Base-by-base conservation (phyloP, 1,140 invertebrate species). In the Thalassaphorura encarpata region DNA sequence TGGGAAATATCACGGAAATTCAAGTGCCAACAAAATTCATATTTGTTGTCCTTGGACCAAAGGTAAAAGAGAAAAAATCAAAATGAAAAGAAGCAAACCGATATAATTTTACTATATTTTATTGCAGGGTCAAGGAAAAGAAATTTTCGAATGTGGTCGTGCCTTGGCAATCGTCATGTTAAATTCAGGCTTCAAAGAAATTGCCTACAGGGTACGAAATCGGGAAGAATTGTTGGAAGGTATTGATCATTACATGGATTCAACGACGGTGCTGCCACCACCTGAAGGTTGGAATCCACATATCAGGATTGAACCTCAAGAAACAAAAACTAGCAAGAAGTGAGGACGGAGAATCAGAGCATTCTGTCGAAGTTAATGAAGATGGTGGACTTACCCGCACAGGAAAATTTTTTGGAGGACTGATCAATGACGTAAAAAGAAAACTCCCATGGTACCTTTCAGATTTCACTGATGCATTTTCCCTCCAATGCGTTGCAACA, bases 211-310 rank as follows among this genome's bases (percentile, higher is more conserved):
- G 41, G 69, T 69, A 8, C 58, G 63, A 48, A 63, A 62, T 57
- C 55, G 60, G 40, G 41, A 63, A 13, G 66, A 73, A 39, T 50
- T 76, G 18, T 46, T 75, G 16, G 63, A 64, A 43, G 71, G 66
- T 8, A 53, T 75, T 13, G 74, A 75, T 58, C 55, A 66, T 40
- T 75, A 75, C 59, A 49, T 74, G 16, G 64, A 72, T 39, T 61
- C 62, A 1, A 62, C 69, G 18, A 68, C 70, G n/a, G 67, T 76
- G 15, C 66, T 75, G 27, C 73, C 74, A 39, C 72, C 74, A 24
- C 67, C 67, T 39, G 33, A 36, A n/a, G 71, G 69, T 56, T 76
- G 72, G 69, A 66, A 70, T 59, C 65, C 72, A 13, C 63, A 56
- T 23, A 70, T 70, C 31, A 46, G 69, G 29, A 66, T 71, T 40